A percentile compares a stretch with the other conserved stretches of the same genome.
Evolutionary conservation across 92 coral and sea anemone genomes (phyloP).

Genomic region (Phenganax marumi): DNA sequence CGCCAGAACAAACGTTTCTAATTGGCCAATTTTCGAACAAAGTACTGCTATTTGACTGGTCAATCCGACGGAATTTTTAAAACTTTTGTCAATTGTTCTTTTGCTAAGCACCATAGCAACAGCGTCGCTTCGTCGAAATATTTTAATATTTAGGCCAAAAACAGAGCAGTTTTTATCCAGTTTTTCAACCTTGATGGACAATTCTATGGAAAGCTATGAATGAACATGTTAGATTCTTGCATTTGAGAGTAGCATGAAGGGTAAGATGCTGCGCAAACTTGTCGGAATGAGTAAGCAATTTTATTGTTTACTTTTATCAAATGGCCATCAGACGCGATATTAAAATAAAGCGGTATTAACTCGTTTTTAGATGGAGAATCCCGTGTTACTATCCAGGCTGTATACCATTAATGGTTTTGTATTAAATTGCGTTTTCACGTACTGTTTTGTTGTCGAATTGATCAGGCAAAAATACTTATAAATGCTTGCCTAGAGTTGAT

Average conservation of each 20-base stretch:
- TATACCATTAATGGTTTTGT: too few species aligned
- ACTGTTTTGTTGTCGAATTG: too few species aligned
- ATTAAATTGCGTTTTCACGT: too few species aligned
- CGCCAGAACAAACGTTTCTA: background rate
- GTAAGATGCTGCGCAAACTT: background rate
- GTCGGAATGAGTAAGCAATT: background rate
- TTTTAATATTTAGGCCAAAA: background rate
- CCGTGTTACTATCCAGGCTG: too few species aligned
- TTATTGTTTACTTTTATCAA: slow-evolving; percentile 1
- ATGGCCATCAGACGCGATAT: background rate
- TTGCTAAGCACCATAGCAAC: background rate
- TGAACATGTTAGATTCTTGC: background rate
- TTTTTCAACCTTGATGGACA: background rate
- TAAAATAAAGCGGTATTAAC: background rate
- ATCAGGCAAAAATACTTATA: too few species aligned
- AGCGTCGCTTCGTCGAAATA: slow-evolving; percentile 1
- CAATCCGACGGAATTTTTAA: background rate
- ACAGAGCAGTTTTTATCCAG: background rate
- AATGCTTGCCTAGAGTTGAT: too few species aligned
- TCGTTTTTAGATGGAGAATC: slow-evolving; percentile 52
- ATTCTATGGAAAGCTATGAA: background rate
- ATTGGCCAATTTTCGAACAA: slow-evolving; percentile 37
- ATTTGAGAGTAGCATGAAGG: background rate
- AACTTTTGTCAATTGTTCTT: background rate
- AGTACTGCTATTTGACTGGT: slow-evolving; percentile 14